Conservation (phyloP, 2,888 invertebrate genomes). For the Sesia bembeciformis region DNA sequence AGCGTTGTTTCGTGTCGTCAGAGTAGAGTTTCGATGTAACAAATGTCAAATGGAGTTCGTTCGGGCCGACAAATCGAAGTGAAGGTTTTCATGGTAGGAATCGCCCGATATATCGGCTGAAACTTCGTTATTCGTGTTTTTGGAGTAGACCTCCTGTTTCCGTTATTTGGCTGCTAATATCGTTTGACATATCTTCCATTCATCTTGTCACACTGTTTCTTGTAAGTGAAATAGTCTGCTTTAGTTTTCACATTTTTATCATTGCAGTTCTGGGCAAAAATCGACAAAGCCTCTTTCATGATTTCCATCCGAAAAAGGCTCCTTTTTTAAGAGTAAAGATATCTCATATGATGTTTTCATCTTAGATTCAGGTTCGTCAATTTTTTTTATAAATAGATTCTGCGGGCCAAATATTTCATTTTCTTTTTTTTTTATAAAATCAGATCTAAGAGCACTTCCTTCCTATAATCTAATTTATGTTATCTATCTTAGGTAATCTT, state of each 20-base stretch:
- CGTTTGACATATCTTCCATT: slow-evolving; percentile 4
- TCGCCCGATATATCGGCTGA: no score
- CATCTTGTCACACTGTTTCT: slow-evolving; percentile 3
- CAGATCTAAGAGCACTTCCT: slow-evolving; percentile 5
- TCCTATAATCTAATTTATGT: no score
- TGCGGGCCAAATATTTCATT: no score
- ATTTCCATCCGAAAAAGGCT: slow-evolving; percentile 4
- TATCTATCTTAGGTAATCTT: no score
- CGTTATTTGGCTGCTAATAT: slow-evolving; percentile 4
- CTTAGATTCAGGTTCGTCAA: slow-evolving; percentile 9
- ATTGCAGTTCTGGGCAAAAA: slow-evolving; percentile 4
- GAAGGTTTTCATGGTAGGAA: no score
- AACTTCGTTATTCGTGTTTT: no score
- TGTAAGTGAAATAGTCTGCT: slow-evolving; percentile 4
- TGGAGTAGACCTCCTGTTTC: no score
- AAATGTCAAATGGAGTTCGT: no score
- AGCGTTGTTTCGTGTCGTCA: no score
- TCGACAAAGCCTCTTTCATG: slow-evolving; percentile 4
- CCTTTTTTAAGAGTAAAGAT: slow-evolving; percentile 10
- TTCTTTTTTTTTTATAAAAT: slow-evolving; percentile 6
- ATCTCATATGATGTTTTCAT: slow-evolving; percentile 5
- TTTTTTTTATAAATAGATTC: background rate
- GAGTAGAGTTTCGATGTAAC: no score
- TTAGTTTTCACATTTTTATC: slow-evolving; percentile 3
- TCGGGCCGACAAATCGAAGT: no score